A percentile compares a stretch with the other conserved stretches of the same genome.
Conservation (phyloP, 2,113 vertebrate species). For the Phyllostomus hastatus region DNA sequence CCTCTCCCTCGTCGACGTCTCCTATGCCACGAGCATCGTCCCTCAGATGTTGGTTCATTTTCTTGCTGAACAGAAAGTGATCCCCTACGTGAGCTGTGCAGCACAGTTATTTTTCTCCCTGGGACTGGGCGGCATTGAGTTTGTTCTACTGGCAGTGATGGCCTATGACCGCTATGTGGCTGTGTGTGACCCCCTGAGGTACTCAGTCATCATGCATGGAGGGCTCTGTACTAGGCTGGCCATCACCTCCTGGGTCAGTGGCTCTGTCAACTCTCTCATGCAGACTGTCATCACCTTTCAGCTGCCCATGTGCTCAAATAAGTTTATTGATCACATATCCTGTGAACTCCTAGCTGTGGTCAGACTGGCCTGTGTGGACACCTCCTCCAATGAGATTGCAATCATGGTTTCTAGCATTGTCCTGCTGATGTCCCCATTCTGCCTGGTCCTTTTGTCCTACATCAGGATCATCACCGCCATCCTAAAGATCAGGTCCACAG, state of each 20-base stretch:
- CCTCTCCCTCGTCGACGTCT: conserved; percentile 66
- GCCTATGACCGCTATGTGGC: conserved; percentile 37
- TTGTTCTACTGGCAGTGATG: conserved; percentile 36
- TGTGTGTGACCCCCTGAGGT: conserved; percentile 12
- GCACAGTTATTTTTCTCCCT: conserved; percentile 51
- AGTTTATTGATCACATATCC: conserved; percentile 45
- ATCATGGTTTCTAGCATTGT: conserved; percentile 32
- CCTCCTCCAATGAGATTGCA: background rate
- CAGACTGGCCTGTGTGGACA: conserved; percentile 49
- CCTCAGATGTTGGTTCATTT: conserved; percentile 46
- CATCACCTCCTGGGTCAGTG: background rate
- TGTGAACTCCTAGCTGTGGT: conserved; percentile 36
- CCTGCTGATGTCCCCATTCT: conserved; percentile 27
- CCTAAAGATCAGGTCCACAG: conserved; percentile 19
- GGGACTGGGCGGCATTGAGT: conserved; percentile 45
- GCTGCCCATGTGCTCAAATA: conserved; percentile 28
- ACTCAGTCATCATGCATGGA: background rate
- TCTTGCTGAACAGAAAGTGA: background rate
- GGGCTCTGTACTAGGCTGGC: background rate
- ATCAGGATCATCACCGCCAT: conserved; percentile 28
- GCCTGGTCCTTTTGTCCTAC: conserved; percentile 46
- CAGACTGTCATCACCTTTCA: conserved; percentile 9
- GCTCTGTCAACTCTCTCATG: background rate
- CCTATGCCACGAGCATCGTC: conserved; percentile 44
- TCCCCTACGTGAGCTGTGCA: background rate